Conservation (phyloP, 1,140 invertebrate genomes). For the Calephelis virginiensis region DNA sequence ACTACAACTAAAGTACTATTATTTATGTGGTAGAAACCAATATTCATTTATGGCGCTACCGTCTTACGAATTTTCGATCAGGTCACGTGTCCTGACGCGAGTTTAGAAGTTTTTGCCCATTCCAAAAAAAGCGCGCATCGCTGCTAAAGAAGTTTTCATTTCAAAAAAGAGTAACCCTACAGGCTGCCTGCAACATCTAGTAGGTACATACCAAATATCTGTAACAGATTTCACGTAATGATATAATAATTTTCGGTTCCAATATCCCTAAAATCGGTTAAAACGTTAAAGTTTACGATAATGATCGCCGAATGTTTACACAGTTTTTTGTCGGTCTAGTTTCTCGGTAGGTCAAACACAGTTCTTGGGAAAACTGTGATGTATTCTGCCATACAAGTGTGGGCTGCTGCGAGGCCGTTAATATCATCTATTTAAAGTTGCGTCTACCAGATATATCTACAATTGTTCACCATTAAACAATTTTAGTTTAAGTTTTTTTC, state of each 20-base stretch:
- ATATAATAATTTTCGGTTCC: neutral
- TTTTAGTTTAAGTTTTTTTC: neutral
- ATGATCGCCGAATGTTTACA: slow-evolving; percentile 28
- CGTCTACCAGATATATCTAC: neutral
- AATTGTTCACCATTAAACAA: neutral
- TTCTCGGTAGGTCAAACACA: slow-evolving; percentile 28
- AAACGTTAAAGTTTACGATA: slow-evolving; percentile 14
- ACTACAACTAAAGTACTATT: too few species aligned
- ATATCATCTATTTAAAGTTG: slow-evolving; percentile 10
- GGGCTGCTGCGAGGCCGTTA: slow-evolving; percentile 12
- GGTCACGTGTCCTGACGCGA: too few species aligned
- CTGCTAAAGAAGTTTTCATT: too few species aligned
- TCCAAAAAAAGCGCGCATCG: too few species aligned
- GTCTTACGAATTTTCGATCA: too few species aligned
- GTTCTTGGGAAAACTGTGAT: slow-evolving; percentile 13
- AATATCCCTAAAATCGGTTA: neutral
- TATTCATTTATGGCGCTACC: too few species aligned
- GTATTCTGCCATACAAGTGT: slow-evolving; percentile 13
- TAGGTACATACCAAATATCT: too few species aligned
- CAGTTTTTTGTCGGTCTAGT: slow-evolving; percentile 35
- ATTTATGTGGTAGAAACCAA: too few species aligned
- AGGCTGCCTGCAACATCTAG: too few species aligned
- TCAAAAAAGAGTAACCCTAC: too few species aligned
- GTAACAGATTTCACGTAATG: too few species aligned
- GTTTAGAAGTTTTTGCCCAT: too few species aligned